These are phyloP conservation scores for Scyliorhinus canicula DNA, from an alignment of 2,797 vertebrate genomes.

Conservation along the genomic window DNA sequence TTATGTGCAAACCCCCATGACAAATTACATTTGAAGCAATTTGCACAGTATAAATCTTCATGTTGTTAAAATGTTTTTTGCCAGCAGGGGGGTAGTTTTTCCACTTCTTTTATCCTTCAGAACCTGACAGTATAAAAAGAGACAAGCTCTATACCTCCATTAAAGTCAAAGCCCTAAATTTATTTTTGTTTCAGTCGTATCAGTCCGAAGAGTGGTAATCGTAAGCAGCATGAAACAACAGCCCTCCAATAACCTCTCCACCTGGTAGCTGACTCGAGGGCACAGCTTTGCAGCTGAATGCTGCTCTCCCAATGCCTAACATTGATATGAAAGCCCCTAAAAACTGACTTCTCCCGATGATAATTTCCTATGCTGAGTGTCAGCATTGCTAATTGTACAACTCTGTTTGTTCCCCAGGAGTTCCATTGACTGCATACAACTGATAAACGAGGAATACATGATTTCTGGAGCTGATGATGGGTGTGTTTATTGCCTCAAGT, in stretches of 20 bases:
- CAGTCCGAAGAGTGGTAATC: not conserved
- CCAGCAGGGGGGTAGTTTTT: not conserved
- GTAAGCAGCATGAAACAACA: not conserved
- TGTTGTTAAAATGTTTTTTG: not conserved
- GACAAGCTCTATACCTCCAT: not conserved
- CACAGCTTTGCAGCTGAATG: not conserved
- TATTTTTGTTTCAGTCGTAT: not conserved
- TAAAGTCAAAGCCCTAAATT: not conserved
- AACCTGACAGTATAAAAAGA: not conserved
- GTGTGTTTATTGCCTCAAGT: conserved; percentile 55
- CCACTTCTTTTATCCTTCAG: not conserved
- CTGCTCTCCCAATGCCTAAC: not conserved
- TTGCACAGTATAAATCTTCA: not conserved
- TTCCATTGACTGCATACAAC: conserved; percentile 89
- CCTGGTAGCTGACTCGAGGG: no score
- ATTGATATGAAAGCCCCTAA: not conserved
- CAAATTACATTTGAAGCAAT: not conserved
- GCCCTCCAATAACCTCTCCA: not conserved
- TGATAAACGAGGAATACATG: conserved; percentile 95
- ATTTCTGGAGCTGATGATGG: conserved; percentile 86
- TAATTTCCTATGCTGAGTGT: not conserved
- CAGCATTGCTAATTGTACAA: not conserved
- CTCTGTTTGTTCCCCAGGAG: conserved; percentile 58
- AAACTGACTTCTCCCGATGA: not conserved
- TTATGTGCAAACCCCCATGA: not conserved